Conservation (phyloP, 2,797 vertebrate genomes). For the Leucoraja ocellata region DNA sequence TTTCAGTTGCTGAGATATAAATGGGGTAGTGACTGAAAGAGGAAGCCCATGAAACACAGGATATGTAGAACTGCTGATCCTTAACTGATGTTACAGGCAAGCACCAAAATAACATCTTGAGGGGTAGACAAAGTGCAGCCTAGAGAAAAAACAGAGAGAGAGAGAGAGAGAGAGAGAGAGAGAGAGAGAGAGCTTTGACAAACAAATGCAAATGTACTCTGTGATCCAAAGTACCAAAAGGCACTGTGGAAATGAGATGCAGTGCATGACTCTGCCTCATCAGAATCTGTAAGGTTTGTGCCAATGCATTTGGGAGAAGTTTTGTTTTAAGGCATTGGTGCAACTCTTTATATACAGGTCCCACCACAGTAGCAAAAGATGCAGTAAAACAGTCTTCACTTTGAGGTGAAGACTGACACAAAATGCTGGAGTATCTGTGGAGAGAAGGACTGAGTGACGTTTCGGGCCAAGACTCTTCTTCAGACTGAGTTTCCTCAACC, state of each 20-base stretch:
- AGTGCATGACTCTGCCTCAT: neutral
- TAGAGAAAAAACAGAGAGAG: neutral
- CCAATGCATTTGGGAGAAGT: neutral
- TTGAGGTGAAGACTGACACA: too few relatives aligned
- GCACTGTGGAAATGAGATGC: neutral
- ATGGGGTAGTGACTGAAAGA: conserved; percentile 20
- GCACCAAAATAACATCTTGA: neutral
- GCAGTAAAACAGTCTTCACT: neutral
- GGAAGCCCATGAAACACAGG: conserved; percentile 18
- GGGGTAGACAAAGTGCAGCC: too few relatives aligned
- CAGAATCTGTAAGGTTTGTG: neutral
- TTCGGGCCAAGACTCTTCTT: too few relatives aligned
- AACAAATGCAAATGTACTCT: too few relatives aligned
- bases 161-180: neutral
- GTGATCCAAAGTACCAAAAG: too few relatives aligned
- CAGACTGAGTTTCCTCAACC: too few relatives aligned
- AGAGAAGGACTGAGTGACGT: too few relatives aligned
- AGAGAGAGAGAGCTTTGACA: neutral
- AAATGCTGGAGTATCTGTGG: too few relatives aligned
- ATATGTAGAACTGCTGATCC: conserved; percentile 26
- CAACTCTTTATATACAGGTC: neutral
- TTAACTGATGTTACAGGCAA: conserved; percentile 11
- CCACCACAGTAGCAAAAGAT: neutral
- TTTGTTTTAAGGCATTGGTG: neutral
- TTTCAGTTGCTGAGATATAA: conserved; percentile 27